These are phyloP conservation scores for Chymomyza costata DNA, from an alignment of 1,140 invertebrate genomes.

Conservation along the genomic window DNA sequence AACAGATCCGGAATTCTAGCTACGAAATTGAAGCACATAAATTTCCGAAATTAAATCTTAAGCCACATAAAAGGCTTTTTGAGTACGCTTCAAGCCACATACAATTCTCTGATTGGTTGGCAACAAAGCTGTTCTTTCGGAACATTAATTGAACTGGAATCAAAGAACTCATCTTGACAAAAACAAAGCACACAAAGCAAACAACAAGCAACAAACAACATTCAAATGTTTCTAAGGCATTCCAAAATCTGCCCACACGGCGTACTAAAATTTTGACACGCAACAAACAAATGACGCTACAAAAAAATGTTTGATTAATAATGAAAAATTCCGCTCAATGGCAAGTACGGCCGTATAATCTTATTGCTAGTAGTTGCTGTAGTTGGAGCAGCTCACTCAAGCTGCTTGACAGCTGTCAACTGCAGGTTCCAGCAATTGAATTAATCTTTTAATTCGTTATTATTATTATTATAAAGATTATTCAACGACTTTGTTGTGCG, in stretches of 20 bases:
- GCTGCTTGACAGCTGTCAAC: constrained; percentile 29
- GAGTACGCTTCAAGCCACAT: constrained; percentile 50
- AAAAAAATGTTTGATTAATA: constrained; percentile 35
- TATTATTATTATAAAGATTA: too few species aligned
- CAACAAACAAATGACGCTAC: too few species aligned
- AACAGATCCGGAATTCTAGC: constrained; percentile 53
- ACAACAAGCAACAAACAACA: constrained; percentile 10
- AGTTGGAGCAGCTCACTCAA: too few species aligned
- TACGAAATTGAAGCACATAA: constrained; percentile 53
- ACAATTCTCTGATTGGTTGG: constrained; percentile 26
- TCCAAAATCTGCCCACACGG: constrained; percentile 29
- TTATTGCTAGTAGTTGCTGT: too few species aligned
- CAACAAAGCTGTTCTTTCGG: too few species aligned
- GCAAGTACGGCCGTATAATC: neutral
- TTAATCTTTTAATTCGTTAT: constrained; percentile 3
- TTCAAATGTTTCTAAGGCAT: too few species aligned
- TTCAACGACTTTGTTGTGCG: too few species aligned
- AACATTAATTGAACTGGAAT: constrained; percentile 9
- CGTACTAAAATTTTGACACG: constrained; percentile 26
- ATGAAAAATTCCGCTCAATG: constrained; percentile 42
- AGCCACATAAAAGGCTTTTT: constrained; percentile 25
- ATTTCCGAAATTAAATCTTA: constrained; percentile 39
- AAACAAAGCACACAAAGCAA: too few species aligned
- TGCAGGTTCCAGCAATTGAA: constrained; percentile 1
- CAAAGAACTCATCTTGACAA: constrained; percentile 1